Evolutionary conservation across 53 echinoderm and acorn worm genomes (phyloP), one percentile per base, ranked within the genome.

Genomic region (Patiria pectinifera): DNA sequence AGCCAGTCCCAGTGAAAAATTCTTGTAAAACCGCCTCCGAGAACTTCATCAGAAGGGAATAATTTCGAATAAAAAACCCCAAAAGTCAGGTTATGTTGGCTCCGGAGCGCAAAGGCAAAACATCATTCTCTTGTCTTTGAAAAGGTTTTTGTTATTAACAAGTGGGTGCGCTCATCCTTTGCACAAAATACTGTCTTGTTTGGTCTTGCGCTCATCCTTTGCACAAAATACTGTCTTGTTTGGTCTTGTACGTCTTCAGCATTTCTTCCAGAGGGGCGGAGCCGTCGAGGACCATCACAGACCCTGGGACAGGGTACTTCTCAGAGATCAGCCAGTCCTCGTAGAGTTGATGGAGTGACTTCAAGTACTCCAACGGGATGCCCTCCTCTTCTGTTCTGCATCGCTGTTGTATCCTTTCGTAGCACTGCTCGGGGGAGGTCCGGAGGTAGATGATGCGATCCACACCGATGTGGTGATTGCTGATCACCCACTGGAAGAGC

Each of bases 391-490:
- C 99, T 2, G 59, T 69, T 18, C 99, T 82, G 62, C 94, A 92
- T 66, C 99, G 84, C 78, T 85, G 72, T 63, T 83, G 75, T 35
- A 98, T 95, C 72, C 96, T 92, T 85, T 86, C 62, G 22, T 93
- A 82, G 85, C 96, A 98, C 46, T 93, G 58, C 87, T 98, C 97
- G 1, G 99, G 99, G 23, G 94, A 25, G 71, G 96, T 95, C 48
- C 93, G 89, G 43, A 98, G 86, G 84, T 98, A 98, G 23, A 98
- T 95, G 95, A 97, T 93, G 59, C 91, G 93, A 59, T 97, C 97
- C 19, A 97, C 85, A 69, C 82, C 84, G 74, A 92, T 62, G 80
- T 94, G 62, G 23, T 94, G 85, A 10, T 93, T 93, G 15, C 43
- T 48, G 45, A 97, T 24, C 19, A 97, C 62, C 95, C 95, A 97